A percentile compares a stretch with the other conserved stretches of the same genome.
Evolutionary conservation across 2,888 invertebrate genomes (phyloP).

Genomic region (Pachymerium ferrugineum): DNA sequence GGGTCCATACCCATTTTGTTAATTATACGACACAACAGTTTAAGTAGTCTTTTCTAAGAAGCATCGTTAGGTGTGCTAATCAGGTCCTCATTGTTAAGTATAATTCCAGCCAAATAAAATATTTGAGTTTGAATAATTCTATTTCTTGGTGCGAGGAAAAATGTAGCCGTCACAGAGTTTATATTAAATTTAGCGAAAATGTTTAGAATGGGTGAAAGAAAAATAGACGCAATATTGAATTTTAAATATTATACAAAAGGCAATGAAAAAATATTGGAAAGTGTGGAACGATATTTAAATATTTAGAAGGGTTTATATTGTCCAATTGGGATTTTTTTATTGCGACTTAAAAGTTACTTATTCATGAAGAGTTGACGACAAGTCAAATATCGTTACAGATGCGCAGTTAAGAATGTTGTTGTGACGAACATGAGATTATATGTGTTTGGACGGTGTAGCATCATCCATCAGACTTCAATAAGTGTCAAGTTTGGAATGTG

Average conservation of each 20-base stretch:
- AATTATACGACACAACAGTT: conserved; percentile 3
- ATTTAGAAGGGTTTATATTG: background rate
- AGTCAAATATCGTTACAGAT: too few species aligned
- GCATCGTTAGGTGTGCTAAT: background rate
- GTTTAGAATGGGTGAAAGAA: too few species aligned
- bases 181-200: conserved; percentile 16
- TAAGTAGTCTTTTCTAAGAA: background rate
- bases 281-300: too few species aligned
- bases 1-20: background rate
- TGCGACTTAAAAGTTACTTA: background rate
- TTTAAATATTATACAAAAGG: background rate
- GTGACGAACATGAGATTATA: conserved; percentile 9
- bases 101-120: too few species aligned
- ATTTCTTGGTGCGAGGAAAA: too few species aligned
- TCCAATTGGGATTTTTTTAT: background rate
- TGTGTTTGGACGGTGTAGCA: background rate
- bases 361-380: background rate
- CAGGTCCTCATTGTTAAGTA: too few species aligned
- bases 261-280: background rate
- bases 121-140: too few species aligned
- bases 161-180: background rate
- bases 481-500: background rate
- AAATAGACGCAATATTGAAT: background rate
- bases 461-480: conserved; percentile 23
- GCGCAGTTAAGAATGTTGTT: background rate